phyloP scores from a whole-genome alignment of 2,888 invertebrate genomes.

The Lasioglossum zephyrum region DNA sequence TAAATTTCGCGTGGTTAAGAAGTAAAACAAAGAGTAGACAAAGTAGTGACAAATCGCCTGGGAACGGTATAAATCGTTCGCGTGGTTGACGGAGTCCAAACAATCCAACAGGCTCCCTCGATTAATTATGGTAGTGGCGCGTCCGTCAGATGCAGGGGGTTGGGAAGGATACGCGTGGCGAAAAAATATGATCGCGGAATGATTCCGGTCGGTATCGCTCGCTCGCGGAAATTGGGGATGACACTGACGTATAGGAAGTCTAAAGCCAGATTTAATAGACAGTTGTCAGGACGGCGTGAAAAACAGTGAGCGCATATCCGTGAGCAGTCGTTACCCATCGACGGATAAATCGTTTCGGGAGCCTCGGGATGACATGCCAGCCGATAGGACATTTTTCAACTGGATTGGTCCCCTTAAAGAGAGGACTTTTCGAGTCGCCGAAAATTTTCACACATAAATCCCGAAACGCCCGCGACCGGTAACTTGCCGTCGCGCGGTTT shows the following conservation, averaged over 20 bases:
- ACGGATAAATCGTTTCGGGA: conserved; percentile 6
- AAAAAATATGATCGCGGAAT: conserved; percentile 2
- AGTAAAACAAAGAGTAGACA: background rate
- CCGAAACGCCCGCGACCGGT: background rate
- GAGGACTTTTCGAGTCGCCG: conserved; percentile 26
- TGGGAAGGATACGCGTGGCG: background rate
- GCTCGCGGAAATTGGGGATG: conserved; percentile 24
- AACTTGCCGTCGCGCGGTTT: conserved; percentile 6
- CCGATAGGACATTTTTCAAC: conserved; percentile 22
- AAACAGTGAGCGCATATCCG: conserved; percentile 16
- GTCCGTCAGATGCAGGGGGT: background rate
- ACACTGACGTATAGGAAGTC: conserved; percentile 24
- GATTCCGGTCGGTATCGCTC: background rate
- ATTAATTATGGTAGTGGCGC: background rate
- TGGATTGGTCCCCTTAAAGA: conserved; percentile 11
- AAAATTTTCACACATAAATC: conserved; percentile 12
- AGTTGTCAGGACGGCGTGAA: conserved; percentile 15
- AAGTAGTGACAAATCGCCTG: background rate
- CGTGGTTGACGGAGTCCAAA: background rate
- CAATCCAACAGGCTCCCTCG: background rate
- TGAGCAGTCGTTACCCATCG: conserved; percentile 21
- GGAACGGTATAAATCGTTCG: background rate
- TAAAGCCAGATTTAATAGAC: conserved; percentile 33
- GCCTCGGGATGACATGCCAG: conserved; percentile 7
- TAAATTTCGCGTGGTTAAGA: background rate